A percentile compares a stretch with the other conserved stretches of the same genome.
These are phyloP conservation scores for Halichoerus grypus DNA, from an alignment of 2,113 vertebrate species.

Conservation along the genomic window DNA sequence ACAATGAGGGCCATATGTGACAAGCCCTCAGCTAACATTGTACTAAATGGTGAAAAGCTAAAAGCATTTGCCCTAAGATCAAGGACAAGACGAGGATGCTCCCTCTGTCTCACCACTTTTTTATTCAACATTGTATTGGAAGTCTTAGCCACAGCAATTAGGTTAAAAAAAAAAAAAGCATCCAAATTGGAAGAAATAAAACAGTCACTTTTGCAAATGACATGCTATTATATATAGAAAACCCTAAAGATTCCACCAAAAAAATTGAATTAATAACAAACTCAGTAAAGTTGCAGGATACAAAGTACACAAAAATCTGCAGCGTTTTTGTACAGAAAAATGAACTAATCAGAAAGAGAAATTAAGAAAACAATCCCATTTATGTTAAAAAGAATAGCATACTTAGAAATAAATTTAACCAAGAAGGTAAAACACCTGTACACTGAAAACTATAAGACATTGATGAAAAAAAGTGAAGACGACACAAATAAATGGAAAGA, in stretches of 20 bases:
- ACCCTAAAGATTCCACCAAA: background rate
- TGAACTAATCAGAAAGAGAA: background rate
- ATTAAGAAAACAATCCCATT: constrained; percentile 14
- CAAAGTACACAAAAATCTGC: background rate
- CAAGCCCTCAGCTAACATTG: background rate
- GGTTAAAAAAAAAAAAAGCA: background rate
- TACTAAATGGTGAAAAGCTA: background rate
- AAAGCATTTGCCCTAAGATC: background rate
- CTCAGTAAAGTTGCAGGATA: background rate
- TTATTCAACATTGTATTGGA: background rate
- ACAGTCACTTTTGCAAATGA: background rate
- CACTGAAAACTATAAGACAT: background rate
- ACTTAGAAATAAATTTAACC: background rate
- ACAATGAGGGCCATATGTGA: background rate
- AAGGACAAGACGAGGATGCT: background rate
- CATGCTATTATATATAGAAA: background rate
- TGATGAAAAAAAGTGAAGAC: background rate
- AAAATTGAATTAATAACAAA: background rate
- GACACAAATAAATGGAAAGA: background rate
- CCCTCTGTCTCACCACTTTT: background rate
- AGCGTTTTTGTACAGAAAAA: background rate
- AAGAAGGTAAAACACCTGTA: background rate
- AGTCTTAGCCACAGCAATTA: background rate
- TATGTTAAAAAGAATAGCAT: background rate
- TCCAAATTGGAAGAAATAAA: background rate